Evolutionary conservation across 2,888 invertebrate genomes (phyloP).

Genomic region (Pheosia tremula): DNA sequence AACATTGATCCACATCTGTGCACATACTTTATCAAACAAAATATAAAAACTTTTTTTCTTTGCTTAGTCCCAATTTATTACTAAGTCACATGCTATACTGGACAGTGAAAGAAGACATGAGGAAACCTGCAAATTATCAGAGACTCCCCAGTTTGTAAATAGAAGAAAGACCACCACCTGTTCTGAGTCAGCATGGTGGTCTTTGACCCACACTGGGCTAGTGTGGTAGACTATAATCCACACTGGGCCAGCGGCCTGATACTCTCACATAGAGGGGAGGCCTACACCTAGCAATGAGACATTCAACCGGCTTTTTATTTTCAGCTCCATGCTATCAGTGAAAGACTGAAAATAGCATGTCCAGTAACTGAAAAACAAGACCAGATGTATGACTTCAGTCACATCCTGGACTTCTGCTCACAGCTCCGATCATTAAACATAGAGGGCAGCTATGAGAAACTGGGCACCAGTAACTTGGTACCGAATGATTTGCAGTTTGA

Average conservation of each 20-base stretch:
- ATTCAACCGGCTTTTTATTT: slow-evolving; percentile 46
- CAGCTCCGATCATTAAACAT: slow-evolving; percentile 89
- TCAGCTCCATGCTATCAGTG: slow-evolving; percentile 95
- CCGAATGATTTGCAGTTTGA: slow-evolving; percentile 92
- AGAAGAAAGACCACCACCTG: no score
- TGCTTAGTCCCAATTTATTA: no score
- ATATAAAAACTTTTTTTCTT: not conserved
- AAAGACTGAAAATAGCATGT: slow-evolving; percentile 93
- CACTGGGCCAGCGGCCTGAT: no score
- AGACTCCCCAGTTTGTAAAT: no score
- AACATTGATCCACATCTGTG: not conserved
- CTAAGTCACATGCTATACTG: not conserved
- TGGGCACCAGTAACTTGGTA: slow-evolving; percentile 93
- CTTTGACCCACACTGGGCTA: no score
- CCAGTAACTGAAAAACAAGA: slow-evolving; percentile 91
- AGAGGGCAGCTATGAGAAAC: slow-evolving; percentile 86
- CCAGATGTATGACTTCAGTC: slow-evolving; percentile 94
- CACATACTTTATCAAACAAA: not conserved
- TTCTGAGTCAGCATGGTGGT: no score
- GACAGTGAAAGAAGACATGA: not conserved
- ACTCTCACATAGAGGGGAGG: no score
- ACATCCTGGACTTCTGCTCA: slow-evolving; percentile 94
- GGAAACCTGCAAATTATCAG: no score
- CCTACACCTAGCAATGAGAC: no score
- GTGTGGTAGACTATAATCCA: no score